phyloP scores from a whole-genome alignment of 2,888 invertebrate species.

The Pilophorus perplexus region DNA sequence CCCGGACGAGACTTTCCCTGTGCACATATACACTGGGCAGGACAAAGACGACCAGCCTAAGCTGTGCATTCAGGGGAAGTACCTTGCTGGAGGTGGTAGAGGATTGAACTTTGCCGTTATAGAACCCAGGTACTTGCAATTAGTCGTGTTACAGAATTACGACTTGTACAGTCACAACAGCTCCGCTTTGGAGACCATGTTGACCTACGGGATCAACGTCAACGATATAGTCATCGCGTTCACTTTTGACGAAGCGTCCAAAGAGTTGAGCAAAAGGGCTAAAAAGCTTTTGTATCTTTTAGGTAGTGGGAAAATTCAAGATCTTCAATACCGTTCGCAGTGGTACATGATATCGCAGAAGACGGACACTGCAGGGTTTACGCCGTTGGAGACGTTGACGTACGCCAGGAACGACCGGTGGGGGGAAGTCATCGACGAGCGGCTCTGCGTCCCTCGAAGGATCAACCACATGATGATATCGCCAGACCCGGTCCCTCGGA shows the following conservation, averaged over 20 bases:
- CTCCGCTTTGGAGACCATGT: conserved; percentile 50
- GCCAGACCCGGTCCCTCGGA: conserved; percentile 52
- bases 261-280: conserved; percentile 56
- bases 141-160: conserved; percentile 55
- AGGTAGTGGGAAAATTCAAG: conserved; percentile 58
- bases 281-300: conserved; percentile 56
- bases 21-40: conserved; percentile 56
- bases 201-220: conserved; percentile 49
- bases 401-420: conserved; percentile 50
- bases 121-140: conserved; percentile 53
- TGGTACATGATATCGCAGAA: conserved; percentile 58
- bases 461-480: conserved; percentile 51
- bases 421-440: conserved; percentile 52
- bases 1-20: conserved; percentile 52
- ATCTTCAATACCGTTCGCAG: conserved; percentile 55
- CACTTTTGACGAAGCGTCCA: conserved; percentile 58
- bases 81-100: conserved; percentile 56
- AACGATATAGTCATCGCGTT: conserved; percentile 57
- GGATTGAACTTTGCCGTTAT: conserved; percentile 58
- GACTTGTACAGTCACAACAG: conserved; percentile 56
- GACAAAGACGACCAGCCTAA: conserved; percentile 56
- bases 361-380: conserved; percentile 56
- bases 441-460: conserved; percentile 55
- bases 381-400: conserved; percentile 54
- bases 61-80: conserved; percentile 57